These are phyloP conservation scores for Zygaena filipendulae DNA, from an alignment of 2,888 invertebrate genomes.

Conservation along the genomic window DNA sequence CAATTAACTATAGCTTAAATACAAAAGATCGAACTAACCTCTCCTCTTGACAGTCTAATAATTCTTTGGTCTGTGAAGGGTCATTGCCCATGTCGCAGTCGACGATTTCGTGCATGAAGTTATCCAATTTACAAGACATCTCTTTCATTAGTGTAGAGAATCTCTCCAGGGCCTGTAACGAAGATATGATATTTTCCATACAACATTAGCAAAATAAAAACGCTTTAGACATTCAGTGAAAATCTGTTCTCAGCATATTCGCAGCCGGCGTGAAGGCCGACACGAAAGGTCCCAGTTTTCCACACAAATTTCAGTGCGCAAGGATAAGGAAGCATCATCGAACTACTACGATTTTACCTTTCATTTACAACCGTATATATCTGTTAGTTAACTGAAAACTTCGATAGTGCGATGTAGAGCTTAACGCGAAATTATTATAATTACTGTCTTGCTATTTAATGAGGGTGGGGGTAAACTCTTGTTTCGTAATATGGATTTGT, in stretches of 20 bases:
- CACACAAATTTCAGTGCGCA: conserved; percentile 47
- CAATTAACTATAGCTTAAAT: too few relatives aligned
- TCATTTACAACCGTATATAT: too few relatives aligned
- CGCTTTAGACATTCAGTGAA: background rate
- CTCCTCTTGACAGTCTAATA: conserved; percentile 84
- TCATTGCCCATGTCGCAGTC: conserved; percentile 96
- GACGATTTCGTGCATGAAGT: conserved; percentile 88
- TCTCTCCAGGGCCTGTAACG: conserved; percentile 92
- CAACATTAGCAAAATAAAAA: conserved; percentile 3
- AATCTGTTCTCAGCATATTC: conserved; percentile 34
- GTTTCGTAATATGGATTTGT: too few relatives aligned
- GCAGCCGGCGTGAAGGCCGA: conserved; percentile 37
- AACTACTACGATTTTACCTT: conserved; percentile 9
- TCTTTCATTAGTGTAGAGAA: conserved; percentile 93
- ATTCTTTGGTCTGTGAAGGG: conserved; percentile 87
- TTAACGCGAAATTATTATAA: background rate
- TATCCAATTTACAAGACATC: conserved; percentile 86
- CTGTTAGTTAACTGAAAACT: too few relatives aligned
- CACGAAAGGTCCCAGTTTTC: conserved; percentile 32
- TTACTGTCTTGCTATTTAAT: too few relatives aligned
- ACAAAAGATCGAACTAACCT: too few relatives aligned
- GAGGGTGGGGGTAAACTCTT: too few relatives aligned
- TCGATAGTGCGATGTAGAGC: background rate
- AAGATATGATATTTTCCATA: conserved; percentile 15
- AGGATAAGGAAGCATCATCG: conserved; percentile 44